Conservation (phyloP, 2,113 vertebrate species). For the Cyanoliseus patagonus region DNA sequence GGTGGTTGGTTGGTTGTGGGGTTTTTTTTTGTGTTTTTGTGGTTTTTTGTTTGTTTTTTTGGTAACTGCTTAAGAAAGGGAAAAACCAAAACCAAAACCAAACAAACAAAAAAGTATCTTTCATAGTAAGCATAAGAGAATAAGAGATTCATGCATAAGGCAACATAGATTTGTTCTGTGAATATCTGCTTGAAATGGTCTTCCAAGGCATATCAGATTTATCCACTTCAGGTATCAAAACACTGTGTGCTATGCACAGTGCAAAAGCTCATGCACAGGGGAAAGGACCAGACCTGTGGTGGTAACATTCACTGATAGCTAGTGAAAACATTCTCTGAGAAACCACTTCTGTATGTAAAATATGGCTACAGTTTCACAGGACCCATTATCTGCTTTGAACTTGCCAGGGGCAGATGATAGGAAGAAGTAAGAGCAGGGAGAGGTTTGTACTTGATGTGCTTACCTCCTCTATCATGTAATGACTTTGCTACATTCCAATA, state of each 20-base stretch:
- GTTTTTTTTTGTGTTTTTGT: background rate
- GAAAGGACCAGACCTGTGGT: background rate
- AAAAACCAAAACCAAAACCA: background rate
- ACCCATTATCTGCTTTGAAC: background rate
- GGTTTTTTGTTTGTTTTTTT: background rate
- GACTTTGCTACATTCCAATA: background rate
- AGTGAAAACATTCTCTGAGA: background rate
- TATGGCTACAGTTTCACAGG: rapidly evolving
- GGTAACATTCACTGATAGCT: background rate
- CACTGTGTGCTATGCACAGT: background rate
- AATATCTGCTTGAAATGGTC: slow-evolving; percentile 2
- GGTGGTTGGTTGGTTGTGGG: background rate
- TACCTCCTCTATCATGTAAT: background rate
- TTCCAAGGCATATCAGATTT: background rate
- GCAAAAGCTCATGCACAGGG: background rate
- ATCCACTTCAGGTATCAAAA: background rate
- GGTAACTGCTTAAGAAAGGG: background rate
- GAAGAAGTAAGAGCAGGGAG: background rate
- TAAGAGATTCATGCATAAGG: background rate
- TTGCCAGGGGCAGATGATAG: background rate
- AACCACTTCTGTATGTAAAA: background rate
- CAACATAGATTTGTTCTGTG: background rate
- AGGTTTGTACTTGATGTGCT: background rate
- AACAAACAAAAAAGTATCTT: background rate
- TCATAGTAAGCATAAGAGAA: background rate